phyloP scores from a whole-genome alignment of 2,888 invertebrate genomes.

The Rotaria magnacalcarata region DNA sequence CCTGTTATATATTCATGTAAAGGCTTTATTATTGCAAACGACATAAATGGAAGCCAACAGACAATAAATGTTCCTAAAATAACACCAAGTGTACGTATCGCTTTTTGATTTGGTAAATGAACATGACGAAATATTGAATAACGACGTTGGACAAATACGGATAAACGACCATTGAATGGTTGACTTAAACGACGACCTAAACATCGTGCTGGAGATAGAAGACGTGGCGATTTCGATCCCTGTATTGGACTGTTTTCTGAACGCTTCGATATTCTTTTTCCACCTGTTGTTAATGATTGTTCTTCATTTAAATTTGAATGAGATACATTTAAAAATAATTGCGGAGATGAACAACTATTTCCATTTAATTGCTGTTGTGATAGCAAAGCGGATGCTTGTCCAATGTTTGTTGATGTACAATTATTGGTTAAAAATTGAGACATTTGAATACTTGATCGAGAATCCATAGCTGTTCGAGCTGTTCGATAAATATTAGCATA shows the following conservation, averaged over 20 bases:
- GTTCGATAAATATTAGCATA: conserved; percentile 92
- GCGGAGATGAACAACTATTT: neutral
- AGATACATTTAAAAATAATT: neutral
- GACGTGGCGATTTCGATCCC: neutral
- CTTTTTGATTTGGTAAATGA: conserved; percentile 70
- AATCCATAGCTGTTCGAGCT: conserved; percentile 63
- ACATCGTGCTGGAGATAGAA: neutral
- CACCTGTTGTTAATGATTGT: neutral
- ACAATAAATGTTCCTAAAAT: conserved; percentile 83
- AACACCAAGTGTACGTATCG: conserved; percentile 89
- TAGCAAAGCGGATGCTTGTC: neutral
- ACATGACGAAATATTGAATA: conserved; percentile 3
- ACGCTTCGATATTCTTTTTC: neutral
- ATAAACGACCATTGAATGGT: conserved; percentile 30
- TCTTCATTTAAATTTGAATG: neutral
- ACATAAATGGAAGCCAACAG: conserved; percentile 93
- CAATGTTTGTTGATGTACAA: neutral
- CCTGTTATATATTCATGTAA: conserved; percentile 49
- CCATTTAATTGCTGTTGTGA: neutral
- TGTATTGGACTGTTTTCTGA: neutral
- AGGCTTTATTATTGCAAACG: conserved; percentile 73
- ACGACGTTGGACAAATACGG: neutral
- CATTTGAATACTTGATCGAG: conserved; percentile 32
- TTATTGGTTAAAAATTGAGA: neutral
- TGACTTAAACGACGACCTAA: neutral